These are phyloP conservation scores for Propithecus perrieri DNA, from an alignment of 2,797 vertebrate species.

Conservation along the genomic window DNA sequence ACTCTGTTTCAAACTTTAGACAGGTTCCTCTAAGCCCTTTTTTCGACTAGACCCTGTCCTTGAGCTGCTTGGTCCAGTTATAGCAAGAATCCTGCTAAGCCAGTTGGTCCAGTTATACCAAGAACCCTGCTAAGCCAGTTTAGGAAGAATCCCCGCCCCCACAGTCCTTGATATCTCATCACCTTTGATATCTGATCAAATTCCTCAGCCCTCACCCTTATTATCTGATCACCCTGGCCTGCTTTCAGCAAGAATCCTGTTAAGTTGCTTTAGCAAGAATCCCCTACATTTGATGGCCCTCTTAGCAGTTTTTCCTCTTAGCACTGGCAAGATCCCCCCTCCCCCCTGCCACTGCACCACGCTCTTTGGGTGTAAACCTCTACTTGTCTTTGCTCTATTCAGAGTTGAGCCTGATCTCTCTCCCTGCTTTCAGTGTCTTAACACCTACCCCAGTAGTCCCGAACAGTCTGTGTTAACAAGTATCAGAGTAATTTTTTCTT, in stretches of 20 bases:
- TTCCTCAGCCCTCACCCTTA: background rate
- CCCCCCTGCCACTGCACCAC: background rate
- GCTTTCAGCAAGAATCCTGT: background rate
- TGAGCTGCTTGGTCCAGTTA: background rate
- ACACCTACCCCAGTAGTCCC: background rate
- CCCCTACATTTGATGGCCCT: background rate
- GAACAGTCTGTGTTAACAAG: background rate
- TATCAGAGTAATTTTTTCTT: background rate
- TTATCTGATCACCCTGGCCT: background rate
- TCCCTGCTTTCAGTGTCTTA: background rate
- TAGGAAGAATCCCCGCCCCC: background rate
- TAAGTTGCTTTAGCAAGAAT: background rate
- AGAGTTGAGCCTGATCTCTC: background rate
- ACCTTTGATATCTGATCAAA: background rate
- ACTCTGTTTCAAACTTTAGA: too few species aligned
- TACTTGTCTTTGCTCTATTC: background rate
- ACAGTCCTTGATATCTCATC: background rate
- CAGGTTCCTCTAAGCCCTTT: background rate
- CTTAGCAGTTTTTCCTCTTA: background rate
- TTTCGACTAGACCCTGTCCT: background rate
- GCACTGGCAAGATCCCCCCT: background rate
- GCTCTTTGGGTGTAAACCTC: background rate
- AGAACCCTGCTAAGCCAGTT: background rate
- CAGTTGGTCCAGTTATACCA: background rate
- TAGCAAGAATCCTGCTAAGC: background rate